Percentiles rank a stretch among this genome's conserved stretches.
Conservation (phyloP, 2,888 invertebrate species). For the Oxycera nigricornis region DNA sequence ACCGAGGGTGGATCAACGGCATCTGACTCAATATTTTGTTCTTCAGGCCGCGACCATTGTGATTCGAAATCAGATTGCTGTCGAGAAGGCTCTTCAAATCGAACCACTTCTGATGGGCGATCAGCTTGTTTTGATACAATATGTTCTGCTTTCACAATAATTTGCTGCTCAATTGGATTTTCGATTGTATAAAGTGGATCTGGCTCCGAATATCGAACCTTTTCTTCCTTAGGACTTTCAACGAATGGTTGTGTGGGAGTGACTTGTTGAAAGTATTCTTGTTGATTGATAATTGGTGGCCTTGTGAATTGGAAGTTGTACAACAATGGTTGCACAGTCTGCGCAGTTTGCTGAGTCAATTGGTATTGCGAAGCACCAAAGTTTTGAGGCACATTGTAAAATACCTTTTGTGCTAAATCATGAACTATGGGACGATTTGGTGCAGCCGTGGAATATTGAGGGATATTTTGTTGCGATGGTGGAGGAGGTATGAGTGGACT, state of each 20-base stretch:
- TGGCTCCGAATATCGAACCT: constrained; percentile 62
- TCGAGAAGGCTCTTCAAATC: background rate
- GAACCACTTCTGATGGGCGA: too few species aligned
- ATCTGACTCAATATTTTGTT: background rate
- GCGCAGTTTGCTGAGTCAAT: background rate
- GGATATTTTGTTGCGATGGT: constrained; percentile 23
- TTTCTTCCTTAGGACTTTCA: constrained; percentile 56
- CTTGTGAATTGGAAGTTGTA: constrained; percentile 38
- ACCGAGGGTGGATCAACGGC: background rate
- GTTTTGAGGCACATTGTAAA: background rate
- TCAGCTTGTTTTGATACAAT: background rate
- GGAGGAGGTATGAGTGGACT: constrained; percentile 49
- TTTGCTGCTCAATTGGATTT: background rate
- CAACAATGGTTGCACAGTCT: background rate
- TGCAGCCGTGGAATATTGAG: constrained; percentile 28
- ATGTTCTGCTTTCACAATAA: background rate
- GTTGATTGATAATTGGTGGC: constrained; percentile 35
- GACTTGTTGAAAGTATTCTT: constrained; percentile 38
- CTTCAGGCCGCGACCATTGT: background rate
- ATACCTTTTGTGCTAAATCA: background rate
- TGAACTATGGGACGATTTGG: background rate
- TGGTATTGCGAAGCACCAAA: background rate
- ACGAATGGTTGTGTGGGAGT: constrained; percentile 52
- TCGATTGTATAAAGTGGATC: constrained; percentile 61
- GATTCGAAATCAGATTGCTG: background rate